A percentile compares a stretch with the other conserved stretches of the same genome.
Evolutionary conservation across 1,140 invertebrate genomes (phyloP).

Genomic region (Popillia japonica): DNA sequence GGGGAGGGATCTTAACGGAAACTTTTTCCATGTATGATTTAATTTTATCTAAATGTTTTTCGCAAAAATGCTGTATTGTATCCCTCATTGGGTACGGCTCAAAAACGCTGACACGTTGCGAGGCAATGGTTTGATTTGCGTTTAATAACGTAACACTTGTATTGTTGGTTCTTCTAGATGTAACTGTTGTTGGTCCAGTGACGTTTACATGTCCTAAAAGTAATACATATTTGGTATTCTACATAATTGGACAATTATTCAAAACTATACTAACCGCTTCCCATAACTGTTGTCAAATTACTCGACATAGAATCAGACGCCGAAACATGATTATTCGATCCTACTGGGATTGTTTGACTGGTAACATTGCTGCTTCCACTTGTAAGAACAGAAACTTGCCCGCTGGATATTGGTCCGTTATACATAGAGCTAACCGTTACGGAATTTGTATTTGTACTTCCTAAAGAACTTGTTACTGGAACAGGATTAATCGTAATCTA

Average conservation of each 20-base stretch:
- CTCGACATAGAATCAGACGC: not conserved
- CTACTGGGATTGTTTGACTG: conserved; percentile 54
- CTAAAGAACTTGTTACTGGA: conserved; percentile 32
- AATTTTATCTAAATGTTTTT: conserved; percentile 91
- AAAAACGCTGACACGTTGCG: conserved; percentile 83
- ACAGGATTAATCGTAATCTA: conserved; percentile 44
- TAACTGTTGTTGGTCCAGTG: conserved; percentile 68
- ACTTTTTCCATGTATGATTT: conserved; percentile 90
- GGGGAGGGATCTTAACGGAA: conserved; percentile 83
- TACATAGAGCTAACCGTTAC: conserved; percentile 57
- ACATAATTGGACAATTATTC: not conserved
- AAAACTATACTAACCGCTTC: conserved; percentile 36
- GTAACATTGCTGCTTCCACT: conserved; percentile 46
- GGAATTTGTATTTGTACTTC: conserved; percentile 47
- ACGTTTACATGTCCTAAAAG: conserved; percentile 61
- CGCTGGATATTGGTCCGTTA: conserved; percentile 53
- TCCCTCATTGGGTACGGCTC: conserved; percentile 88
- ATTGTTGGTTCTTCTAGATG: conserved; percentile 72
- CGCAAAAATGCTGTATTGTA: conserved; percentile 92
- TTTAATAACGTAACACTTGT: conserved; percentile 77
- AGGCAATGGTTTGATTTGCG: conserved; percentile 64
- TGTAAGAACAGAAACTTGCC: conserved; percentile 56
- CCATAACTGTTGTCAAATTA: conserved; percentile 35
- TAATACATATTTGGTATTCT: not conserved
- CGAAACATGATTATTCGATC: conserved; percentile 43